phyloP scores from a whole-genome alignment of 2,888 invertebrate species.

The Drosophila conformis region DNA sequence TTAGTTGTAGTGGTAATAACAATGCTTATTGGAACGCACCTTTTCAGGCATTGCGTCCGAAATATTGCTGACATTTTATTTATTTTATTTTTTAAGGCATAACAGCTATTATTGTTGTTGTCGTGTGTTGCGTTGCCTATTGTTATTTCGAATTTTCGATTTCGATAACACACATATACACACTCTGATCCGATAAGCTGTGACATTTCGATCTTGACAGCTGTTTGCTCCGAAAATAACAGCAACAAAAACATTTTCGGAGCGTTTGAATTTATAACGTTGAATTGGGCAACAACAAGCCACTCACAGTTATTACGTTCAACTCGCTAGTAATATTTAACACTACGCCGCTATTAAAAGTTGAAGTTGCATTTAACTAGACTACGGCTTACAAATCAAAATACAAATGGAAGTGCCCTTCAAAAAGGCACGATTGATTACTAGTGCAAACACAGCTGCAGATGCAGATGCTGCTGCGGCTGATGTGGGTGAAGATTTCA shows the following conservation, averaged over 20 bases:
- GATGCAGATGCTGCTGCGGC: not conserved
- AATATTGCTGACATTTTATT: slow-evolving; percentile 32
- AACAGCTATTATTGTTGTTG: slow-evolving; percentile 19
- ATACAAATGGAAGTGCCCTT: slow-evolving; percentile 74
- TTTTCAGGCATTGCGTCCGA: slow-evolving; percentile 18
- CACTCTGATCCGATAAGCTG: not conserved
- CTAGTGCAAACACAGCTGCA: slow-evolving; percentile 25
- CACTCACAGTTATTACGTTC: slow-evolving; percentile 32
- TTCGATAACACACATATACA: slow-evolving; percentile 21
- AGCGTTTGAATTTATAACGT: slow-evolving; percentile 38
- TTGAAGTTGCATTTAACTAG: slow-evolving; percentile 27
- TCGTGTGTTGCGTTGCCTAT: not conserved
- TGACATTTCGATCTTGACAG: slow-evolving; percentile 4
- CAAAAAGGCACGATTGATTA: slow-evolving; percentile 67
- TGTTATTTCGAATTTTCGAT: slow-evolving; percentile 22
- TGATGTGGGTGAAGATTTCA: slow-evolving; percentile 2
- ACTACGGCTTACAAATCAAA: slow-evolving; percentile 20
- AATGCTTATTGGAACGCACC: slow-evolving; percentile 28
- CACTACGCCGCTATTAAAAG: slow-evolving; percentile 15
- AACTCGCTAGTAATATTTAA: slow-evolving; percentile 11
- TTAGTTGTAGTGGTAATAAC: not conserved
- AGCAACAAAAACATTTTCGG: slow-evolving; percentile 21
- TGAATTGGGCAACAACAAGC: slow-evolving; percentile 26
- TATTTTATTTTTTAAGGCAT: not conserved
- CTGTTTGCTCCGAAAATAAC: slow-evolving; percentile 41